Evolutionary conservation across 2,888 invertebrate genomes (phyloP).

Genomic region (Steinernema carpocapsae): DNA sequence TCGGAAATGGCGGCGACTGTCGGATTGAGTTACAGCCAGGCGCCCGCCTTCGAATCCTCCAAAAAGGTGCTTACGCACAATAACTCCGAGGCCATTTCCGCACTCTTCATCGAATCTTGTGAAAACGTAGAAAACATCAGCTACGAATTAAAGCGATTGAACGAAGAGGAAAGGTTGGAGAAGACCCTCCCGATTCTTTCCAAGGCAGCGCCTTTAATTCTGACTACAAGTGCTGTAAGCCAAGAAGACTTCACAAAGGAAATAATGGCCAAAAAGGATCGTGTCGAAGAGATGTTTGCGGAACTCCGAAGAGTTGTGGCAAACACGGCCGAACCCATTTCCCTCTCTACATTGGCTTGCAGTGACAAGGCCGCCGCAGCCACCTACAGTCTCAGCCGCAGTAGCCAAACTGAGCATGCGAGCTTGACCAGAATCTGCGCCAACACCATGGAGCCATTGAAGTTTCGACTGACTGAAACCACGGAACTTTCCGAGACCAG

Average conservation of each 20-base stretch:
- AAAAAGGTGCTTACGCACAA: neutral
- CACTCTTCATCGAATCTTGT: constrained; percentile 48
- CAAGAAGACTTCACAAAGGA: neutral
- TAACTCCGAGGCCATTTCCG: neutral
- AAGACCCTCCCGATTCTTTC: neutral
- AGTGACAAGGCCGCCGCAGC: neutral
- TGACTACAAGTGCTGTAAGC: neutral
- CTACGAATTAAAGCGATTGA: constrained; percentile 45
- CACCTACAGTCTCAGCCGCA: neutral
- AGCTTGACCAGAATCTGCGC: neutral
- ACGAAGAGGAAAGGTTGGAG: neutral
- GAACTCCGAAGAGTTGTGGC: neutral
- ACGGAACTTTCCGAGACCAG: constrained; percentile 54
- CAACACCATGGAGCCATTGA: constrained; percentile 41
- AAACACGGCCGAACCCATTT: neutral
- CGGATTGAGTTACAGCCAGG: no score
- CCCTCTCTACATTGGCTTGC: neutral
- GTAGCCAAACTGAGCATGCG: neutral
- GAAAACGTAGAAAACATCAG: constrained; percentile 51
- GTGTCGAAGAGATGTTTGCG: neutral
- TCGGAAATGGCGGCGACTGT: neutral
- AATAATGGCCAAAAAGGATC: neutral
- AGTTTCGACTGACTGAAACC: constrained; percentile 49
- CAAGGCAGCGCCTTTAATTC: neutral
- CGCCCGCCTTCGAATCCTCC: neutral